phyloP scores from a whole-genome alignment of 2,113 vertebrate species.

The Rhizomys pruinosus region DNA sequence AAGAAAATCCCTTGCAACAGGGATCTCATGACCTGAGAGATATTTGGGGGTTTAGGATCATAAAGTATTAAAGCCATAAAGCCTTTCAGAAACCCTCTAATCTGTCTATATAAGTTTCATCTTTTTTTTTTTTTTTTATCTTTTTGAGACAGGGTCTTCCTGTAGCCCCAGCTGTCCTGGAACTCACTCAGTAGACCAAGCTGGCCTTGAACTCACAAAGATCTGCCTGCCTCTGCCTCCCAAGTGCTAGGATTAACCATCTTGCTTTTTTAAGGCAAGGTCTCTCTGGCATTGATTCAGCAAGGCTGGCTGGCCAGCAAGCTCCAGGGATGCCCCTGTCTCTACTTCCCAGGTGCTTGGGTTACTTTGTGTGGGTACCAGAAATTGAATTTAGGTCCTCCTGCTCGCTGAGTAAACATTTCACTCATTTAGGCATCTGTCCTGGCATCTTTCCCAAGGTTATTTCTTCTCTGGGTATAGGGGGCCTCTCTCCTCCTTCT shows the following conservation, averaged over 20 bases:
- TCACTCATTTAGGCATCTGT: neutral
- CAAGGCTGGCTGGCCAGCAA: neutral
- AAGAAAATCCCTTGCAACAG: neutral
- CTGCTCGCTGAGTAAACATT: neutral
- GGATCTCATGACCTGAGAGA: neutral
- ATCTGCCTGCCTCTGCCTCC: too few species aligned
- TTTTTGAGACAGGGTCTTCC: too few species aligned
- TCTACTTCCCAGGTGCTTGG: neutral
- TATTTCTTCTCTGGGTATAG: neutral
- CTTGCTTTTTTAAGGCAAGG: neutral
- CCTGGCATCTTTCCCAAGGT: neutral
- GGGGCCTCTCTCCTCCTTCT: neutral
- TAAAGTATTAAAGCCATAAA: neutral
- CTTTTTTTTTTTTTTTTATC: neutral
- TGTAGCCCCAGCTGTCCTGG: too few species aligned
- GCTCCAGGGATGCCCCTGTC: neutral
- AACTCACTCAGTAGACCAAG: too few species aligned
- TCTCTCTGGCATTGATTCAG: neutral
- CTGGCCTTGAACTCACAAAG: too few species aligned
- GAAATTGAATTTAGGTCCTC: neutral
- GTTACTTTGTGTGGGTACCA: neutral
- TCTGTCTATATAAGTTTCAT: neutral
- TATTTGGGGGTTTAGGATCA: neutral
- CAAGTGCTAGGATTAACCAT: too few species aligned
- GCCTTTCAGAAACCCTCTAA: neutral